Conservation (phyloP, 1,140 invertebrate species). For the Colletes gigas region DNA sequence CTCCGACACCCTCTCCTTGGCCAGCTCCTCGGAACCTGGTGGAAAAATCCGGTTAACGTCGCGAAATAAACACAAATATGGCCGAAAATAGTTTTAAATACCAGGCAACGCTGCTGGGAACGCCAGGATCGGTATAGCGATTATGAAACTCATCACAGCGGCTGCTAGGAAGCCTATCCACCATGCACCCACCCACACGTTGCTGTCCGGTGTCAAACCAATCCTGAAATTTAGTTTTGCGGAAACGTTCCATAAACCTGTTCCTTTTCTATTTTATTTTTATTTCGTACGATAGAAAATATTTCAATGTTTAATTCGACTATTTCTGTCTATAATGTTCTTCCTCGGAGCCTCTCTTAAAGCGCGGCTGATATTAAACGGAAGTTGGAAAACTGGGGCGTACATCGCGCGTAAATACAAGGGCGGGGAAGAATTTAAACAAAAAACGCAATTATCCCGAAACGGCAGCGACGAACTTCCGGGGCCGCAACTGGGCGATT, state of each 20-base stretch:
- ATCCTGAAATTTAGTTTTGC: constrained; percentile 78
- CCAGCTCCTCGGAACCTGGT: constrained; percentile 84
- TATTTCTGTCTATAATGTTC: neutral
- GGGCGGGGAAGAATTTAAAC: neutral
- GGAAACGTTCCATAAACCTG: too few relatives aligned
- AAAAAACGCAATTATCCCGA: constrained; percentile 32
- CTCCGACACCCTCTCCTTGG: constrained; percentile 86
- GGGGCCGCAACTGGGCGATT: neutral
- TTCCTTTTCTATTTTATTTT: too few relatives aligned
- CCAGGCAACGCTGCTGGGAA: constrained; percentile 88
- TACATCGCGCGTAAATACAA: constrained; percentile 7
- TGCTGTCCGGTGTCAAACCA: constrained; percentile 87
- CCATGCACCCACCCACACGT: constrained; percentile 93
- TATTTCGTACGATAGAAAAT: too few relatives aligned
- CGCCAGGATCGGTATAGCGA: constrained; percentile 87
- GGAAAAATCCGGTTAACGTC: constrained; percentile 25
- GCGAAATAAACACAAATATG: too few relatives aligned
- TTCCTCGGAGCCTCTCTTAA: too few relatives aligned
- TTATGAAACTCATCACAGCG: constrained; percentile 84
- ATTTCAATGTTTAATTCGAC: too few relatives aligned
- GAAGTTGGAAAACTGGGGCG: constrained; percentile 27
- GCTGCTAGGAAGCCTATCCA: constrained; percentile 91
- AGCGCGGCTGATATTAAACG: constrained; percentile 9
- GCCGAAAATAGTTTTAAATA: constrained; percentile 64
- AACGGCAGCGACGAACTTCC: constrained; percentile 18